Conservation (phyloP, 1,140 invertebrate genomes). For the Orchesella cincta region DNA sequence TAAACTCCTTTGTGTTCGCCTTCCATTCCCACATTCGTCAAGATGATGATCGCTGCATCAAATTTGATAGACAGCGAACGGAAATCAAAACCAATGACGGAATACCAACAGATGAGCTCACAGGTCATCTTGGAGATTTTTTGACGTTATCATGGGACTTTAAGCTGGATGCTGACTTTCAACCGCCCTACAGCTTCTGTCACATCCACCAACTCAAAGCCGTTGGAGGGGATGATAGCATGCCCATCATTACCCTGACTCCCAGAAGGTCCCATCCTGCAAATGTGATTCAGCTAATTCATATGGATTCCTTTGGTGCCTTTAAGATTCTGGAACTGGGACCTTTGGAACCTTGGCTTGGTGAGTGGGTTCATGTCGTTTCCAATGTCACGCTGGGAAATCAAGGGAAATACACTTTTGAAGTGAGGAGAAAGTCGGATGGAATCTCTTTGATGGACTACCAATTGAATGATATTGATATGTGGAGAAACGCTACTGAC, state of each 20-base stretch:
- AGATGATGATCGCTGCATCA: constrained; percentile 42
- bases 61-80: constrained; percentile 39
- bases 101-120: not conserved
- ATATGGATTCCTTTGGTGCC: constrained; percentile 25
- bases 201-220: constrained; percentile 47
- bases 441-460: not conserved
- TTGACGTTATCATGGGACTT: constrained; percentile 45
- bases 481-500: constrained; percentile 36
- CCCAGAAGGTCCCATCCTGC: constrained; percentile 20
- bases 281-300: constrained; percentile 31
- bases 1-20: constrained; percentile 32
- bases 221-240: constrained; percentile 37
- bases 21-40: constrained; percentile 37
- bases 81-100: constrained; percentile 43
- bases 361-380: constrained; percentile 35
- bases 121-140: constrained; percentile 31
- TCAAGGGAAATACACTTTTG: constrained; percentile 26
- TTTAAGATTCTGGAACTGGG: not conserved
- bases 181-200: constrained; percentile 37
- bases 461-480: constrained; percentile 27
- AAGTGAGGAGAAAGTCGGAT: not conserved
- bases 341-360: constrained; percentile 14
- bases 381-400: constrained; percentile 3
- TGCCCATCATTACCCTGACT: constrained; percentile 42
- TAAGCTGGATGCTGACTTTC: constrained; percentile 40